These are phyloP conservation scores for Danionella dracula DNA, from an alignment of 2,797 vertebrate species.

Conservation along the genomic window DNA sequence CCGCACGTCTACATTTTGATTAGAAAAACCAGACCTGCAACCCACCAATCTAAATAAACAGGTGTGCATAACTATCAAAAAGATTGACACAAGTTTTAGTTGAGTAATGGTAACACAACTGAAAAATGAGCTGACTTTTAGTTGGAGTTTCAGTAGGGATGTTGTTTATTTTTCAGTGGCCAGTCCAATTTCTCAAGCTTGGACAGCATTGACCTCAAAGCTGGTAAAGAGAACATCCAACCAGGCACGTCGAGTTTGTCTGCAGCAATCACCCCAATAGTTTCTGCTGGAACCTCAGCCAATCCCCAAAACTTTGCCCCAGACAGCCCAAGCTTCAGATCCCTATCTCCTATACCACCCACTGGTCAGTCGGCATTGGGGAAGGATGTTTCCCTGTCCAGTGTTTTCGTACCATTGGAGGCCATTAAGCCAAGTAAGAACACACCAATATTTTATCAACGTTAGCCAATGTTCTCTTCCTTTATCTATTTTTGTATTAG, in stretches of 20 bases:
- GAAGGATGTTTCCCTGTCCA: conserved; percentile 76
- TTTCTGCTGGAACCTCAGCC: conserved; percentile 26
- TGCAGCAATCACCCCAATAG: conserved; percentile 29
- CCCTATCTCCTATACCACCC: conserved; percentile 60
- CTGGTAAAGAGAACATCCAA: conserved; percentile 41
- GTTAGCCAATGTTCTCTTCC: no score
- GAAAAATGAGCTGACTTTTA: not conserved
- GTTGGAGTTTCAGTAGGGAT: no score
- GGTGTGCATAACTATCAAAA: no score
- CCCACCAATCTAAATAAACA: no score
- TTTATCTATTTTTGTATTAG: no score
- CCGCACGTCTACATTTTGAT: no score
- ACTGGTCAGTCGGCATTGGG: conserved; percentile 68
- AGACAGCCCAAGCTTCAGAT: conserved; percentile 75
- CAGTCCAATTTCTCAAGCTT: conserved; percentile 48
- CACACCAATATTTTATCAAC: no score
- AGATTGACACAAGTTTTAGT: no score
- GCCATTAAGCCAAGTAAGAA: conserved; percentile 91
- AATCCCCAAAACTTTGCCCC: conserved; percentile 44
- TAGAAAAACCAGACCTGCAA: no score
- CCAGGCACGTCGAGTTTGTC: conserved; percentile 38
- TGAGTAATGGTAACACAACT: no score
- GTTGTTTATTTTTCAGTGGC: no score
- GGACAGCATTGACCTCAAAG: conserved; percentile 30
- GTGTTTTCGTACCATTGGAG: conserved; percentile 83